Base-by-base conservation (phyloP, 2,113 vertebrate species). In the Cryptoleucopteryx plumbea region DNA sequence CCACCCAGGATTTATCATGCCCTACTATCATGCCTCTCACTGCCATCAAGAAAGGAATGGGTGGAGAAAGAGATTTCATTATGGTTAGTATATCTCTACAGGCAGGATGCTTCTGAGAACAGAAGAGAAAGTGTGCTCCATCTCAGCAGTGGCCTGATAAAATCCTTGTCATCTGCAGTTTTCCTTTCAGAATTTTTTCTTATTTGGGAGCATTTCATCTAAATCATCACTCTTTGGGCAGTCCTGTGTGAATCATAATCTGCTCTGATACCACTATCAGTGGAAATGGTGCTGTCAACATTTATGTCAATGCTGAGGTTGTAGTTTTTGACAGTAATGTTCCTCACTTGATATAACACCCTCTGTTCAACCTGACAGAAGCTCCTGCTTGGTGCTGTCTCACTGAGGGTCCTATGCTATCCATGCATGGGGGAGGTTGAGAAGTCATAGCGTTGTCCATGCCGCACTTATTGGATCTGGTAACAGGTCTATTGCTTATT, bases 301-400 rank as follows among this genome's bases (percentile, higher is more conserved):
- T 97, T 98, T 98, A 97, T 97, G 98, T 98, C 98, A 97, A 97
- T 13, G 66, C 87, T 86, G 96, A 97, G 94, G 89, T 95, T 97
- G 95, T 98, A 96, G 98, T 98, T 98, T 97, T 97, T 98, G 98
- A 97, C 97, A 98, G 94, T 96, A 96, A 98, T 96, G 97, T 96
- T 96, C 93, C 52, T 94, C 48, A 29, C 67, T 98, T 98, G 96
- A 97, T 98, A 77, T 84, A 98, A 97, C 82, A 94, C 97, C 81
- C 85, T 89, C 71, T 82, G 43, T 85, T 97, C 82, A 92, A 26
- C 16, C 63, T 96, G 96, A 86, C 43, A 22, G 89, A 97, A 88
- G 26, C 55, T 95, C 72, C 75, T 93, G 40, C 16, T 77, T 58
- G 18, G 18, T 79, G 21, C 17, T 86, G 42, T 93, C 87, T 82